Evolutionary conservation across 2,888 invertebrate genomes (phyloP).

Genomic region (Mylabris sibirica): DNA sequence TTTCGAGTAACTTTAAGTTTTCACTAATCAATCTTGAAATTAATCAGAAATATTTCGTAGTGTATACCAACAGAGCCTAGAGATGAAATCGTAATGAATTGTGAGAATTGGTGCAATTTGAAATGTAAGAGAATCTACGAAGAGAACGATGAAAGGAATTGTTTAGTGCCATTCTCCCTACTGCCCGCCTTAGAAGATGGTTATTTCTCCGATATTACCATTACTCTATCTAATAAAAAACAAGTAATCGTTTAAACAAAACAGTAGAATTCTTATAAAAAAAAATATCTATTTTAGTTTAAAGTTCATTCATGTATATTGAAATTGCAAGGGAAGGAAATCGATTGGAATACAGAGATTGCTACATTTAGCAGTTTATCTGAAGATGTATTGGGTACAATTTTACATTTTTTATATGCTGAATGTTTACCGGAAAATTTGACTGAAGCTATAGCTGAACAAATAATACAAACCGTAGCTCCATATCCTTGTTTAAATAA

Average conservation of each 20-base stretch:
- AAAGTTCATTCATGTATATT: constrained; percentile 67
- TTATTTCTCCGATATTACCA: constrained; percentile 69
- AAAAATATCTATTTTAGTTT: constrained; percentile 60
- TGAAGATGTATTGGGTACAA: constrained; percentile 68
- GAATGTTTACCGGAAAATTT: constrained; percentile 70
- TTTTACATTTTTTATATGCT: constrained; percentile 71
- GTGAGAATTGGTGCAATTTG: constrained; percentile 70
- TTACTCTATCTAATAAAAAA: constrained; percentile 64
- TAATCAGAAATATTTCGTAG: constrained; percentile 22
- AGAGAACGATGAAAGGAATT: constrained; percentile 59
- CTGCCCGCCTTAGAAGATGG: constrained; percentile 71
- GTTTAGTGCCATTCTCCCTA: constrained; percentile 68
- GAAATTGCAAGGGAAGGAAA: constrained; percentile 65
- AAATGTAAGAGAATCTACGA: constrained; percentile 68
- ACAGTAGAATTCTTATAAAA: too few species aligned
- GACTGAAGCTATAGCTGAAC: constrained; percentile 66
- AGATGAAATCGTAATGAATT: constrained; percentile 66
- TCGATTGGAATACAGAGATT: constrained; percentile 65
- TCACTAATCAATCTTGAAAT: background rate
- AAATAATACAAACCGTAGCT: constrained; percentile 64
- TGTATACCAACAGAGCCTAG: constrained; percentile 59
- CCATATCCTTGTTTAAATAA: constrained; percentile 66
- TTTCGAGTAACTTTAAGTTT: constrained; percentile 62
- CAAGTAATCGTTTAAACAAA: constrained; percentile 59
- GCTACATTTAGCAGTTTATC: constrained; percentile 67